These are phyloP conservation scores for Sarcoramphus papa DNA, from an alignment of 2,797 vertebrate species.

Conservation along the genomic window DNA sequence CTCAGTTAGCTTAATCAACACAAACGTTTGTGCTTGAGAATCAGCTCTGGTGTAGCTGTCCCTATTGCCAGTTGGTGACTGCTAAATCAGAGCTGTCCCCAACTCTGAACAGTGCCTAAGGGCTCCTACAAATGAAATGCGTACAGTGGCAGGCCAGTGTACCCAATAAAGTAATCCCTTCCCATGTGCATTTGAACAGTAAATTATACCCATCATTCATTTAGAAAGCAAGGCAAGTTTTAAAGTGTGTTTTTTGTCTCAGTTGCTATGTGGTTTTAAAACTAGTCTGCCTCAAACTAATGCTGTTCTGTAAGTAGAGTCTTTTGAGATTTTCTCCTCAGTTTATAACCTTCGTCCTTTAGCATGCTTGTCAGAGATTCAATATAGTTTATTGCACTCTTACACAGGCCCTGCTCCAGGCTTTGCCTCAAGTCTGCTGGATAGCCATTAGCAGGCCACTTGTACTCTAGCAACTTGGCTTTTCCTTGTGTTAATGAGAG, in stretches of 20 bases:
- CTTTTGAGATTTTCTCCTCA: background rate
- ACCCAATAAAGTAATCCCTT: background rate
- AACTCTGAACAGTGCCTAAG: background rate
- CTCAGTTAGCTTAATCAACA: background rate
- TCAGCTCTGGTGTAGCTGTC: background rate
- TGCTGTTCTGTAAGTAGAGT: background rate
- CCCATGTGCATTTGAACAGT: background rate
- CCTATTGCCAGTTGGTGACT: background rate
- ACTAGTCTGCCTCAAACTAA: background rate
- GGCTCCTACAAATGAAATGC: background rate
- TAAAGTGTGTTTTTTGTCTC: background rate
- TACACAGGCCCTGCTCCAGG: background rate
- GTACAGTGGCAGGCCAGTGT: background rate
- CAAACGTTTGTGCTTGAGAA: background rate
- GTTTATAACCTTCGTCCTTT: background rate
- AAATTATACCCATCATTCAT: constrained; percentile 21
- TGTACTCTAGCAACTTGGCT: background rate
- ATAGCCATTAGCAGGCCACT: background rate
- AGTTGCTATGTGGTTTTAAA: background rate
- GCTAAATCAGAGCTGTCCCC: background rate
- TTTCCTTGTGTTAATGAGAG: background rate
- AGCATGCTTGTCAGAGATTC: background rate
- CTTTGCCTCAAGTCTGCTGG: background rate
- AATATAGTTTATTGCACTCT: background rate
- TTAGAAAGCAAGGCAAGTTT: background rate